Evolutionary conservation across 2,797 vertebrate genomes (phyloP).

Genomic region (Orestias chungarensis): DNA sequence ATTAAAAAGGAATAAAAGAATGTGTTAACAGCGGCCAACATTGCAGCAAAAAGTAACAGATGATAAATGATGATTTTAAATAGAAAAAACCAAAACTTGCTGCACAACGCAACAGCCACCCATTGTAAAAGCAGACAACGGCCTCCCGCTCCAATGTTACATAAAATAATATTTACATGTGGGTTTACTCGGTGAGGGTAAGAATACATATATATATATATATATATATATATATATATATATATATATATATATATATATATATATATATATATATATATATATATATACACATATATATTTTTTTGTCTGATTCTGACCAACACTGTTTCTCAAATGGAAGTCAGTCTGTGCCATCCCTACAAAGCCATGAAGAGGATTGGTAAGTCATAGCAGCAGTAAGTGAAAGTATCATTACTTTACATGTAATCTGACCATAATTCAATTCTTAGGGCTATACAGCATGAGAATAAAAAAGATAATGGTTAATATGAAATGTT

Average conservation of each 20-base stretch:
- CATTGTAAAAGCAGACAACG: background rate
- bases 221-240: no score
- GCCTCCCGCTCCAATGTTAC: background rate
- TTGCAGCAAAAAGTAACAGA: background rate
- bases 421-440: no score
- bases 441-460: no score
- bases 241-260: no score
- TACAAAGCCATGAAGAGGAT: background rate
- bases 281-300: no score
- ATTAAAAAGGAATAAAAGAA: background rate
- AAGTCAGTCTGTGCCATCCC: background rate
- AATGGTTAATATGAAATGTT: no score
- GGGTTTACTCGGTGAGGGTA: background rate
- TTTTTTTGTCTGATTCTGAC: background rate
- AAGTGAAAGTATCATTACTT: no score
- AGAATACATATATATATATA: no score
- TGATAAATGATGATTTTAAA: background rate
- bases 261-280: no score
- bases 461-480: no score
- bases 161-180: background rate
- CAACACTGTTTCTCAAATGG: background rate
- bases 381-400: no score
- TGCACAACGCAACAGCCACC: background rate
- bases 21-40: background rate
- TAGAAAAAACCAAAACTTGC: background rate